Conservation (phyloP, 2,113 vertebrate species). For the Lepus europaeus region DNA sequence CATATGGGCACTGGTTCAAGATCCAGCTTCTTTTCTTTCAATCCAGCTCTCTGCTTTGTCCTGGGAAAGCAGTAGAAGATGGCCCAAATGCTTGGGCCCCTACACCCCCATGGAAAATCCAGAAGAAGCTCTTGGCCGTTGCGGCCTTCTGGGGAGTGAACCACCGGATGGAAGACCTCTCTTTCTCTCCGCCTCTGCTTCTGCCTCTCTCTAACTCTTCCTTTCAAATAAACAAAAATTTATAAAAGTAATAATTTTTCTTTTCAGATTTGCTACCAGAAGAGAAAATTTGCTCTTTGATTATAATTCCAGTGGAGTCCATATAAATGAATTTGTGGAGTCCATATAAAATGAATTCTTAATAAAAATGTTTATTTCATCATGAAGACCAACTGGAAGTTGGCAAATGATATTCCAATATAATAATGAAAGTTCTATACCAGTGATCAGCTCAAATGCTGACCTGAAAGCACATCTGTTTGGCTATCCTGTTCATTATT, state of each 20-base stretch:
- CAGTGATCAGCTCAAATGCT: neutral
- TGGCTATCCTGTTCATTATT: neutral
- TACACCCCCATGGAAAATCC: too few species aligned
- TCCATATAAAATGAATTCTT: neutral
- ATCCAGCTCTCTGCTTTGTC: too few species aligned
- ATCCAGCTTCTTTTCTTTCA: too few species aligned
- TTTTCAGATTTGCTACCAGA: slow-evolving; percentile 15
- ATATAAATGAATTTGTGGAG: neutral
- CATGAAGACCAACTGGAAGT: neutral
- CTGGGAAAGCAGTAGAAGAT: too few species aligned
- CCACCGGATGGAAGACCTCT: too few species aligned
- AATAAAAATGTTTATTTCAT: slow-evolving; percentile 24
- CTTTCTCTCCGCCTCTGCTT: too few species aligned
- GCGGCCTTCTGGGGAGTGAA: too few species aligned
- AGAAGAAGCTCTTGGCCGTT: too few species aligned
- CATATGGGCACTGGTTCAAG: too few species aligned
- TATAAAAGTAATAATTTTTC: neutral
- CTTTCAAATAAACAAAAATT: too few species aligned
- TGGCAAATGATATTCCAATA: neutral
- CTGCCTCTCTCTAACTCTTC: too few species aligned
- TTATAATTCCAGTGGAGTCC: neutral
- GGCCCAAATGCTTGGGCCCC: too few species aligned
- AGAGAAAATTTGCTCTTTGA: neutral
- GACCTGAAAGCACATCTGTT: neutral
- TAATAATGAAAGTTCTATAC: neutral